Evolutionary conservation across 1,140 invertebrate genomes (phyloP), one percentile per base, ranked within the genome.

Genomic region (Bombus vancouverensis): DNA sequence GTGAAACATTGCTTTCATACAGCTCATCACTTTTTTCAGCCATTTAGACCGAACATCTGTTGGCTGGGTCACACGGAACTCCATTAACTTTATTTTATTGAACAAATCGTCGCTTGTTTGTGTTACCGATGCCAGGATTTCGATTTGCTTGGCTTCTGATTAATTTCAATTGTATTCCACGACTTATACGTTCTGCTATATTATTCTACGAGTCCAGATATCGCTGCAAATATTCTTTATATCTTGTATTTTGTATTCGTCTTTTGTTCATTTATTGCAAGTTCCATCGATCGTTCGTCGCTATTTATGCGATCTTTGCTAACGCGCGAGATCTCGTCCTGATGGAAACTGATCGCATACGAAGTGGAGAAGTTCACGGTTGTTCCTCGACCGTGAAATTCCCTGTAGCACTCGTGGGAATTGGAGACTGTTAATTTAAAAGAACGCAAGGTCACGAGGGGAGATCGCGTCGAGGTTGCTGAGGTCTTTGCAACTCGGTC

Each of bases 401-500:
- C 62, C 28, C 74, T 22, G 25, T 34, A 65, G 37, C 62, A 28
- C n/a, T 81, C 72, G 78, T 80, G 89, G 86, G 82, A 88, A 83
- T 62, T 68, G 37, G 9, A 62, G 59, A 79, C 4, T 59, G 71
- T 66, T 90, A 83, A 90, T 90, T 90, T 71, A 13, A 59, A 90
- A 86, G 89, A 90, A 90, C 80, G 88, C 83, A 90, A 90, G 76
- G 62, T 37, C 66, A 72, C 28, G 76, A 37, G 59, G 18, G 86
- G 44, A 32, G 73, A 68, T 39, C 34, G 42, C 53, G 47, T 66
- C 79, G 59, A 83, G 83, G 86, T 73, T 57, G 76, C 9, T 9
- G 32, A 75, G 57, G 18, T 80, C 80, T 87, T 47, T 4, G 25
- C 22, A 80, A 87, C 71, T 83, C 84, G 84, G 72, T 87, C 75